These are phyloP conservation scores for Pollenia labialis DNA, from an alignment of 2,888 invertebrate species.

Conservation along the genomic window DNA sequence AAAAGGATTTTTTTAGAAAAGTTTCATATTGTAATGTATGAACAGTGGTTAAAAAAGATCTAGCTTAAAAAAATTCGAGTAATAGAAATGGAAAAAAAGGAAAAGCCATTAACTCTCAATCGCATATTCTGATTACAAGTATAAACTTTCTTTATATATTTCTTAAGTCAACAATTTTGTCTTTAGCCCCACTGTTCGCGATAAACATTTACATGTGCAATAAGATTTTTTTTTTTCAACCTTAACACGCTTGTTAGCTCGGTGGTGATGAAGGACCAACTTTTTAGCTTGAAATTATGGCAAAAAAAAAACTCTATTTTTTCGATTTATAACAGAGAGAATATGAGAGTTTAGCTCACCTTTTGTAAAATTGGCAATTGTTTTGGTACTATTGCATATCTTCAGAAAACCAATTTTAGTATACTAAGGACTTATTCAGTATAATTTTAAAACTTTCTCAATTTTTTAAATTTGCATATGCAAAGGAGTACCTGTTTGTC, in stretches of 20 bases:
- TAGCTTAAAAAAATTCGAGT: too few species aligned
- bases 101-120: too few species aligned
- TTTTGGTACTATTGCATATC: background rate
- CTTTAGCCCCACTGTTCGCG: background rate
- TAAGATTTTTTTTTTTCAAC: slow-evolving; percentile 60
- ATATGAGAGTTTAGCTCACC: background rate
- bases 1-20: slow-evolving; percentile 7
- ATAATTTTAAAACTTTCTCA: too few species aligned
- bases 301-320: background rate
- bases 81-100: background rate
- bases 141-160: too few species aligned
- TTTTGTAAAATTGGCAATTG: background rate
- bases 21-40: background rate
- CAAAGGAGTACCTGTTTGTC: too few species aligned
- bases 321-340: background rate
- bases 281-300: slow-evolving; percentile 45
- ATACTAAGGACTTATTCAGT: too few species aligned
- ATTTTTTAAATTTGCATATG: too few species aligned
- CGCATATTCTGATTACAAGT: too few species aligned
- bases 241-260: slow-evolving; percentile 70
- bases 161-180: background rate
- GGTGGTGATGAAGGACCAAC: slow-evolving; percentile 69
- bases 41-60: background rate
- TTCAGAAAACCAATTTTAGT: too few species aligned
- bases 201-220: background rate